These are phyloP conservation scores for Glaucidium brasilianum DNA, from an alignment of 2,113 vertebrate genomes.

Conservation along the genomic window DNA sequence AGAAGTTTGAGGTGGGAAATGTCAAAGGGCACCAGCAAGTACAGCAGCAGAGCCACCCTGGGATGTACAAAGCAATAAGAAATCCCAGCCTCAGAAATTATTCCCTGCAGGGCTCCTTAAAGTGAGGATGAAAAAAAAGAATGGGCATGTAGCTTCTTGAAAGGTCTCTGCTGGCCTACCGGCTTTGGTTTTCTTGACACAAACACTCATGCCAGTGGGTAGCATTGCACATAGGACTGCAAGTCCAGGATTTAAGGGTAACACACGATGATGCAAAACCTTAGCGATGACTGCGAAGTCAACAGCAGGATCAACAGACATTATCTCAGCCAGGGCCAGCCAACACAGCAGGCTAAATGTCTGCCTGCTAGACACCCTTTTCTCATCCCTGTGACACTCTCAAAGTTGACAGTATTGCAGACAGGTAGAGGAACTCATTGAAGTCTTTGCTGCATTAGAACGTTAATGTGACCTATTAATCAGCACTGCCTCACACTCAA, in stretches of 20 bases:
- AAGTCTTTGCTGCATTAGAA: fast-evolving
- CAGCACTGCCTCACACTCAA: neutral
- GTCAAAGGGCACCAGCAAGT: neutral
- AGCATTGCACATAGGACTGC: fast-evolving
- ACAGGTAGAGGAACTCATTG: neutral
- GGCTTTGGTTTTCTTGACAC: neutral
- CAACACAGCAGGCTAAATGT: neutral
- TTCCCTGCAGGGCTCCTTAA: neutral
- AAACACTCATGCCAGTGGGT: neutral
- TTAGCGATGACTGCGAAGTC: fast-evolving
- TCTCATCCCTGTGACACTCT: neutral
- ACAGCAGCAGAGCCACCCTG: neutral
- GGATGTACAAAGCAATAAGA: neutral
- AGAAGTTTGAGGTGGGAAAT: neutral
- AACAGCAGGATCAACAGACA: neutral
- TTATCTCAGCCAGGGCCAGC: neutral
- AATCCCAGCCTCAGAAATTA: neutral
- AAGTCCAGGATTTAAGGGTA: neutral
- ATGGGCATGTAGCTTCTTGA: neutral
- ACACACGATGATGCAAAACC: neutral
- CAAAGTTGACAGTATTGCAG: neutral
- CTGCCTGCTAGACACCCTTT: neutral
- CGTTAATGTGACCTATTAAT: neutral
- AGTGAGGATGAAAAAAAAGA: neutral
- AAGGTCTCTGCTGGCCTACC: neutral